Percentiles rank a stretch among this genome's conserved stretches.
These are phyloP conservation scores for Drosophila prostipennis DNA, from an alignment of 2,888 invertebrate genomes.

Conservation along the genomic window DNA sequence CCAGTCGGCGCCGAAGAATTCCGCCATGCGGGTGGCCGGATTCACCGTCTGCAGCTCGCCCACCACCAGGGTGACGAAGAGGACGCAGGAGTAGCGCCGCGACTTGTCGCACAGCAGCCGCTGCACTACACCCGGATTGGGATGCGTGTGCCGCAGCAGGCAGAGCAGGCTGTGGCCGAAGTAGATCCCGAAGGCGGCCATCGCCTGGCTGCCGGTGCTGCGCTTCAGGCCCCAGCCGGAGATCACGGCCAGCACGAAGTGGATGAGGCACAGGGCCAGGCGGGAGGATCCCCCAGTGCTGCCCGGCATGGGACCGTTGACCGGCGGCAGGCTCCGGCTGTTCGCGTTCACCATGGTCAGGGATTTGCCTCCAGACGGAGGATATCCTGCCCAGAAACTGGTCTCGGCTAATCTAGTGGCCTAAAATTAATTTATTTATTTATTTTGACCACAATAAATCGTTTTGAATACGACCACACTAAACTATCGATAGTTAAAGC, in stretches of 20 bases:
- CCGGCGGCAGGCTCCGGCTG: conserved; percentile 4
- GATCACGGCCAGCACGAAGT: conserved; percentile 63
- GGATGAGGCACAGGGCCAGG: conserved; percentile 60
- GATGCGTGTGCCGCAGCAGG: conserved; percentile 68
- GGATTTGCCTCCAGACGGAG: neutral
- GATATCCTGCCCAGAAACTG: neutral
- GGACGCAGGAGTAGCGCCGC: conserved; percentile 62
- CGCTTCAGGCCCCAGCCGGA: conserved; percentile 71
- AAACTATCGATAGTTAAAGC: neutral
- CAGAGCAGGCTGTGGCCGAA: conserved; percentile 67
- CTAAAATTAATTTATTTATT: neutral
- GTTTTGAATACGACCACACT: neutral
- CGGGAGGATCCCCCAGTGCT: conserved; percentile 49
- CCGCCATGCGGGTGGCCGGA: conserved; percentile 10
- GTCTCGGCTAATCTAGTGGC: neutral
- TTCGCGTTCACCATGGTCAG: conserved; percentile 3
- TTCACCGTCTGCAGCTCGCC: conserved; percentile 54
- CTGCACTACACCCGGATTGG: conserved; percentile 68
- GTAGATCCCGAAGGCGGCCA: conserved; percentile 64
- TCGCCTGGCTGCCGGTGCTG: conserved; percentile 47
- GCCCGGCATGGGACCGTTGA: conserved; percentile 10
- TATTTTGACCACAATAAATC: no score
- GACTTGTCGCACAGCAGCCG: conserved; percentile 62
- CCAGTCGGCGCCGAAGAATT: conserved; percentile 49
- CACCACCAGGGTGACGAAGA: conserved; percentile 63